A percentile compares a stretch with the other conserved stretches of the same genome.
phyloP scores from a whole-genome alignment of 1,140 invertebrate species.

The Euwallacea similis region DNA sequence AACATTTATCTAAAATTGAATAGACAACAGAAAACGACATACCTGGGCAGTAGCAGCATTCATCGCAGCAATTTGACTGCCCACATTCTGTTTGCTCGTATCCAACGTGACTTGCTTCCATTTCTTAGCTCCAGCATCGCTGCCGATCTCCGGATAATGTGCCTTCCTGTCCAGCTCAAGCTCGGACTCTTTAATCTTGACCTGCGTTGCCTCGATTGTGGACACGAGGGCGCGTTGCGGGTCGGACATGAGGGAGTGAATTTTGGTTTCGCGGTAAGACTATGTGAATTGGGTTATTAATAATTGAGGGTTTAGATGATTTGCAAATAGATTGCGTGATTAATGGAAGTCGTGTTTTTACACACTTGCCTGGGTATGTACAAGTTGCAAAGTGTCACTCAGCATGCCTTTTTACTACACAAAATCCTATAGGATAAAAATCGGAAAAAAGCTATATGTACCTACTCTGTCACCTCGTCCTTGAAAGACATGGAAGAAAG shows the following conservation, averaged over 20 bases:
- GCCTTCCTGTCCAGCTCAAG: conserved; percentile 74
- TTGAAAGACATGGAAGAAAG: conserved; percentile 43
- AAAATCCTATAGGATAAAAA: conserved; percentile 21
- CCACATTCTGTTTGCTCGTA: conserved; percentile 94
- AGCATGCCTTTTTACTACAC: neutral
- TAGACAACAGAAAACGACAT: neutral
- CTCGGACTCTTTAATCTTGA: conserved; percentile 84
- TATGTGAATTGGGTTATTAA: neutral
- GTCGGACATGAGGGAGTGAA: conserved; percentile 81
- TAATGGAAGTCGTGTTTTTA: neutral
- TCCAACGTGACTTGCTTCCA: conserved; percentile 95
- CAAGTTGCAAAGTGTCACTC: neutral
- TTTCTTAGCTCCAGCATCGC: conserved; percentile 81
- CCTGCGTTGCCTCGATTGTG: conserved; percentile 84
- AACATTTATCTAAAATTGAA: neutral
- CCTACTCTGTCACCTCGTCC: conserved; percentile 52
- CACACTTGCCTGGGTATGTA: neutral
- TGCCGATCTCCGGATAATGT: conserved; percentile 79
- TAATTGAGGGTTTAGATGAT: neutral
- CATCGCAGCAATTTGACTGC: conserved; percentile 97
- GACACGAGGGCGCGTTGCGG: conserved; percentile 89
- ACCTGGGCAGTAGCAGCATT: conserved; percentile 90
- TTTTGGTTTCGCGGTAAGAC: conserved; percentile 73
- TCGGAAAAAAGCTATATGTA: conserved; percentile 43
- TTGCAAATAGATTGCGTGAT: neutral